phyloP scores from a whole-genome alignment of 2,797 vertebrate species.

The Bradypodion ventrale region DNA sequence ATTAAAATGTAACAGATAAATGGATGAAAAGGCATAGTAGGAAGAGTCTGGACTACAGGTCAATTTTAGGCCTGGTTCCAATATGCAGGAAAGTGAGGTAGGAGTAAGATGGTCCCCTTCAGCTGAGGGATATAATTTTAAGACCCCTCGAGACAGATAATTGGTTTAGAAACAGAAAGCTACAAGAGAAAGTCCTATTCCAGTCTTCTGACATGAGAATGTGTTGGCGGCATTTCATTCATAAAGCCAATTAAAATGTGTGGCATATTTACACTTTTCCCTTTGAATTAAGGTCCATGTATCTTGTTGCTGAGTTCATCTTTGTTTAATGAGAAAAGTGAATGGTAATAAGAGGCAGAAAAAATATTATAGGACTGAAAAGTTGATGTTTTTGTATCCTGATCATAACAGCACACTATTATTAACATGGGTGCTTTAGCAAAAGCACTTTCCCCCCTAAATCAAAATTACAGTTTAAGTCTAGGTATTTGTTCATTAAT shows the following conservation, averaged over 20 bases:
- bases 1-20: no score
- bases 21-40: no score
- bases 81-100: neutral
- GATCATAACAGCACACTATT: neutral
- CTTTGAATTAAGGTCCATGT: neutral
- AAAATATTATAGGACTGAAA: neutral
- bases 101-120: neutral
- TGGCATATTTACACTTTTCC: neutral
- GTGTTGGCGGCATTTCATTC: neutral
- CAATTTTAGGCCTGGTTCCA: no score
- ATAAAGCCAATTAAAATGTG: neutral
- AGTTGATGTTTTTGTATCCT: neutral
- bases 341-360: neutral
- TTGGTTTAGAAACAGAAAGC: neutral
- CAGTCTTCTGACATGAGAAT: neutral
- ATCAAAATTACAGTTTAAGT: neutral
- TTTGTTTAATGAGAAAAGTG: neutral
- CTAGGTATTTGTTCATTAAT: neutral
- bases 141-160: neutral
- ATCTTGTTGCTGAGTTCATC: neutral
- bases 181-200: neutral
- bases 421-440: neutral
- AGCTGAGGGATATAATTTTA: neutral
- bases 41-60: neutral
- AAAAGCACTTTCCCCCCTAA: neutral